phyloP scores from a whole-genome alignment of 2,797 vertebrate species.

The Otus scops region DNA sequence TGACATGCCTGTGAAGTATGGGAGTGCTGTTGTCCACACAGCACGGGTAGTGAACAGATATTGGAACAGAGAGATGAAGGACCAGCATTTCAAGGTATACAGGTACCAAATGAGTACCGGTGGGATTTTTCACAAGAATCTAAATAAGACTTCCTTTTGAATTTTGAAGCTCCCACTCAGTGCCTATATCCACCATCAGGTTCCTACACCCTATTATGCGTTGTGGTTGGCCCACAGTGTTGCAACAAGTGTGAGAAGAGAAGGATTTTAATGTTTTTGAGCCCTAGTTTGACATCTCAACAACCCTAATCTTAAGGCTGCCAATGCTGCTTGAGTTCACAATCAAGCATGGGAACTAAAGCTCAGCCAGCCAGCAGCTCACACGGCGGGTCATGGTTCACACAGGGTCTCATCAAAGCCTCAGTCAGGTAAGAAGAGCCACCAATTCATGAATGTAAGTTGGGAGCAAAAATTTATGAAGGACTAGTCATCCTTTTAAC shows the following conservation, averaged over 20 bases:
- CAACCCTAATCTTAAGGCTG: not conserved
- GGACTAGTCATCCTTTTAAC: not conserved
- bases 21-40: not conserved
- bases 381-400: not conserved
- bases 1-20: fast-evolving
- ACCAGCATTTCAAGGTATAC: not conserved
- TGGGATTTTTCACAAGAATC: not conserved
- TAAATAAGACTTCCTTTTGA: not conserved
- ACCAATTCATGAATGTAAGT: not conserved
- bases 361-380: not conserved
- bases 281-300: not conserved
- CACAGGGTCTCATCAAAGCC: not conserved
- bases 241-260: not conserved
- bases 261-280: not conserved
- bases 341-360: not conserved
- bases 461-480: not conserved
- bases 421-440: not conserved
- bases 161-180: not conserved
- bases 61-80: not conserved
- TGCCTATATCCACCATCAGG: not conserved
- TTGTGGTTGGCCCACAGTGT: not conserved
- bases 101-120: not conserved
- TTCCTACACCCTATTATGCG: fast-evolving
- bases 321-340: not conserved
- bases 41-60: not conserved